Evolutionary conservation across 2,113 vertebrate species (phyloP), one percentile per base, ranked within the genome.

Genomic region (Dasyornis broadbenti): DNA sequence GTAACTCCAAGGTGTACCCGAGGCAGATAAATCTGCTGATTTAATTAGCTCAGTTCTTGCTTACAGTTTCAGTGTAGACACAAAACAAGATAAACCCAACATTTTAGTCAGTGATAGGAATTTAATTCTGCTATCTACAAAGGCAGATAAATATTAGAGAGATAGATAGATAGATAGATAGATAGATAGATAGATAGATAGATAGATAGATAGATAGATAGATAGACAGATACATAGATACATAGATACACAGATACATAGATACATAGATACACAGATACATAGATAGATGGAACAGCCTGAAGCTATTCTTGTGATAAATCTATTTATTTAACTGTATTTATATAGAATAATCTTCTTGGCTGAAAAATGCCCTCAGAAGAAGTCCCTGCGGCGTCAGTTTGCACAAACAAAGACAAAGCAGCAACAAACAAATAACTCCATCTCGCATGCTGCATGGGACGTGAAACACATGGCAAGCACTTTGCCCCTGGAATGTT

Each of bases 401-500:
- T 89, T 96, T 96, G 93, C 95, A 93, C 90, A 96, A 96, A 95
- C 92, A 94, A 92, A 96, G 88, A 82, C 82, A 84, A 94, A 92
- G 88, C 92, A 96, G 93, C 77, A 97, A 96, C 96, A 97, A 97
- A 97, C 89, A 96, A 96, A 93, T 92, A 96, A 76, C 66, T 94
- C 49, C 64, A 50, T 89, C 77, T 89, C 0, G 0, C 69, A 84
- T 78, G 53, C 72, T 91, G 72, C 83, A 90, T 84, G 45, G 88
- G 72, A 96, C 92, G 79, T 89, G 88, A 96, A 96, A 96, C 86
- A 96, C 80, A 93, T 39, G 8, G 85, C 71, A 89, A 92, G 80
- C 45, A 59, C 89, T 96, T 92, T 86, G 45, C 61, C 65, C 35
- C 64, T 94, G 94, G 88, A 93, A 77, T 20, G n/a, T 35, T 79